Conservation (phyloP, 2,797 vertebrate species). For the Schizopygopsis pylzovi region DNA sequence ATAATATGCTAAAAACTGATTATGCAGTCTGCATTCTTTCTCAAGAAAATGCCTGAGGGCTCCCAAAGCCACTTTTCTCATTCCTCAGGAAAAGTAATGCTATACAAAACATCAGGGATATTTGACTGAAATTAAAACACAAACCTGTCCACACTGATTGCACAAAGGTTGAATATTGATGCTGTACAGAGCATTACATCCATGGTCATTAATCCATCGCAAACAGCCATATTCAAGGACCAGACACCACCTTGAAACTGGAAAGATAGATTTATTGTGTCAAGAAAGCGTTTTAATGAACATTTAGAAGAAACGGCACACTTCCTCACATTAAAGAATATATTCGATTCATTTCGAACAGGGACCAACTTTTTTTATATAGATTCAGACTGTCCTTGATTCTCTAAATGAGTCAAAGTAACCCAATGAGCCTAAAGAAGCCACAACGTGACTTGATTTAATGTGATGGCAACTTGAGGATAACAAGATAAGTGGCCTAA, state of each 20-base stretch:
- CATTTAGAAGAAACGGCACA: background rate
- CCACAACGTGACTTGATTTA: slow-evolving; percentile 52
- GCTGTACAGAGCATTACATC: slow-evolving; percentile 97
- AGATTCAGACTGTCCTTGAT: slow-evolving; percentile 29
- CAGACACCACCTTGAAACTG: slow-evolving; percentile 94
- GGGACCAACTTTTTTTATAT: background rate
- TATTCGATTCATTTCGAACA: background rate
- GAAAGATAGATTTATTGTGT: slow-evolving; percentile 16
- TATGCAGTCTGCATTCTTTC: slow-evolving; percentile 29
- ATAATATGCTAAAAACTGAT: slow-evolving; percentile 33
- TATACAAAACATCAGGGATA: background rate
- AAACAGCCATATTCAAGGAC: slow-evolving; percentile 83
- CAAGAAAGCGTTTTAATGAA: background rate
- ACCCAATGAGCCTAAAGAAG: slow-evolving; percentile 30
- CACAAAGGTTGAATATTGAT: slow-evolving; percentile 97
- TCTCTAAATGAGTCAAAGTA: slow-evolving; percentile 21
- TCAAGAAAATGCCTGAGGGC: slow-evolving; percentile 16
- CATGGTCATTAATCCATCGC: slow-evolving; percentile 94
- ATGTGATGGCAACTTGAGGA: slow-evolving; percentile 40
- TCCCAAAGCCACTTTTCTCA: slow-evolving; percentile 4
- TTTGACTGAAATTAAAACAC: slow-evolving; percentile 42
- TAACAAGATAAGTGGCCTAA: slow-evolving; percentile 52
- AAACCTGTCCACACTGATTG: slow-evolving; percentile 94
- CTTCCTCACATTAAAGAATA: background rate
- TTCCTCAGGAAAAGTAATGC: slow-evolving; percentile 2